phyloP scores from a whole-genome alignment of 2,888 invertebrate species.

The Pterostichus madidus region DNA sequence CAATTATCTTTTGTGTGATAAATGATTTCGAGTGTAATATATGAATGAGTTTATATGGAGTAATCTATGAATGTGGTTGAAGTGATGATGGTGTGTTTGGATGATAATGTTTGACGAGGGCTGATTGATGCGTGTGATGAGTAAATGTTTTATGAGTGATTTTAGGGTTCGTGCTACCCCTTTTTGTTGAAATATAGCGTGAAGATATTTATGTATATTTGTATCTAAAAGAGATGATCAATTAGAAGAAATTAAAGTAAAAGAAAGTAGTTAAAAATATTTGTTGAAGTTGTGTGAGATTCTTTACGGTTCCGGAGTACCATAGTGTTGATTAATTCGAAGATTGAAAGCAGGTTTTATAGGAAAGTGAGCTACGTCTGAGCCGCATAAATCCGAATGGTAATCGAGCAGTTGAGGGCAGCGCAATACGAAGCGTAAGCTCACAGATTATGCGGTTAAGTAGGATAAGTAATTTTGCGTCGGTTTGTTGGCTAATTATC shows the following conservation, averaged over 20 bases:
- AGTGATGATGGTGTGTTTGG: too few relatives aligned
- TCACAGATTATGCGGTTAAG: constrained; percentile 75
- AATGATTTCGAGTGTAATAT: too few relatives aligned
- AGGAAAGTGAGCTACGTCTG: constrained; percentile 28
- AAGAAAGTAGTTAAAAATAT: neutral
- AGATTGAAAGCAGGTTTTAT: constrained; percentile 40
- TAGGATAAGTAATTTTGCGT: constrained; percentile 76
- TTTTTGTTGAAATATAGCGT: too few relatives aligned
- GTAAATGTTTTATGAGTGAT: too few relatives aligned
- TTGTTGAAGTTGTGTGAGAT: neutral
- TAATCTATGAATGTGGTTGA: too few relatives aligned
- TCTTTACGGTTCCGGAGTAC: neutral
- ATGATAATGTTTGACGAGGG: too few relatives aligned
- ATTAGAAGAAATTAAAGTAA: neutral
- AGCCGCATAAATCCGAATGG: constrained; percentile 44
- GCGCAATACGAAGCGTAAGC: constrained; percentile 71
- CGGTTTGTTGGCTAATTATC: constrained; percentile 77
- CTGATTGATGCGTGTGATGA: too few relatives aligned
- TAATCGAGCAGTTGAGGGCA: constrained; percentile 29
- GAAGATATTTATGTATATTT: too few relatives aligned
- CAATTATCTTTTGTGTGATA: too few relatives aligned
- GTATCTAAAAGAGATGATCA: neutral
- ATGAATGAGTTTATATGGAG: too few relatives aligned
- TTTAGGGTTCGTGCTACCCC: too few relatives aligned
- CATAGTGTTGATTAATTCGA: constrained; percentile 43